phyloP scores from a whole-genome alignment of 2,888 invertebrate genomes.

The Calameuta filiformis region DNA sequence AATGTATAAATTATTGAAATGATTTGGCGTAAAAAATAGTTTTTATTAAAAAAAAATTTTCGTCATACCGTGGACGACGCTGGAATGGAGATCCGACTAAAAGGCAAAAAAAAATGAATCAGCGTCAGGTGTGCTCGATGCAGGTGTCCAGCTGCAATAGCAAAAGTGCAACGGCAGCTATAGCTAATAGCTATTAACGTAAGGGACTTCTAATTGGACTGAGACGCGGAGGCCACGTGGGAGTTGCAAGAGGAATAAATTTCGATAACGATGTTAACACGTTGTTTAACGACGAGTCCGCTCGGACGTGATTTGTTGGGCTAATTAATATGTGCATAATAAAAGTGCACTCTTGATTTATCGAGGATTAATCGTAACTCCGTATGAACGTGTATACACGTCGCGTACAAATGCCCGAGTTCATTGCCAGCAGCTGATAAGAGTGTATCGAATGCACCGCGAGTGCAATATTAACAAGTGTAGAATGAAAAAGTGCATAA shows the following conservation, averaged over 20 bases:
- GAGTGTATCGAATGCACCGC: neutral
- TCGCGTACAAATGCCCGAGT: neutral
- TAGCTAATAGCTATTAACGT: neutral
- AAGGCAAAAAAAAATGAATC: neutral
- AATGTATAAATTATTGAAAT: too few species aligned
- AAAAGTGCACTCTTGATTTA: neutral
- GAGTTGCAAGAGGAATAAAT: neutral
- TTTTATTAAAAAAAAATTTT: neutral
- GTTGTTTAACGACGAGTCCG: neutral
- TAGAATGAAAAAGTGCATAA: neutral
- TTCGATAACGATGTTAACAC: conserved; percentile 5
- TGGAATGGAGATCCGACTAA: neutral
- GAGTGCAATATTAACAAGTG: neutral
- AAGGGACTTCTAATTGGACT: neutral
- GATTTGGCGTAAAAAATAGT: too few species aligned
- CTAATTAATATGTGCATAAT: conserved; percentile 1
- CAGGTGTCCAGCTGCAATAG: neutral
- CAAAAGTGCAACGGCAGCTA: neutral
- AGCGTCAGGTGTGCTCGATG: neutral
- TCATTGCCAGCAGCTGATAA: neutral
- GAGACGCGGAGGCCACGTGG: neutral
- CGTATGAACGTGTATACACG: neutral
- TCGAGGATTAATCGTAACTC: neutral
- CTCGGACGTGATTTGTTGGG: neutral
- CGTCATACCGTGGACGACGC: neutral